Percentiles rank a stretch among this genome's conserved stretches.
phyloP scores from a whole-genome alignment of 2,113 vertebrate genomes.

The Dolichallabes microphthalmus region DNA sequence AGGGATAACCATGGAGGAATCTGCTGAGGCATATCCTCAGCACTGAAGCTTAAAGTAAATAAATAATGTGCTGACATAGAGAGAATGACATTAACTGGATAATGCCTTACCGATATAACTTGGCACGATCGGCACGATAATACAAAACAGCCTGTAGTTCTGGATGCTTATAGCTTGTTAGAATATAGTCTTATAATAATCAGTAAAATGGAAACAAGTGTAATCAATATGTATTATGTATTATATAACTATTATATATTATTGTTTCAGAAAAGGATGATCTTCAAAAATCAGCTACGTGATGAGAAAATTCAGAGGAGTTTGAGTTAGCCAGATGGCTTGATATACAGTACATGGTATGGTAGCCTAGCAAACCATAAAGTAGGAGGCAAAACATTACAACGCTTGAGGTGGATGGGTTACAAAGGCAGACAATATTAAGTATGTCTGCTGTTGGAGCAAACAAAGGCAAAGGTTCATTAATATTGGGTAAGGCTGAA shows the following conservation, averaged over 20 bases:
- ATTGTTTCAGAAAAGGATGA: background rate
- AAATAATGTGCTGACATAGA: constrained; percentile 24
- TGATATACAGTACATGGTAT: no score
- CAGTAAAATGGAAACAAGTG: no score
- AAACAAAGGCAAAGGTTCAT: background rate
- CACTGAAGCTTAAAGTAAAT: constrained; percentile 19
- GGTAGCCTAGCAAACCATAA: background rate
- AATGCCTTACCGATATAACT: background rate
- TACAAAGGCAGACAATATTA: background rate
- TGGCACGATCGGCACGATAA: background rate
- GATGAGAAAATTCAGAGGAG: background rate
- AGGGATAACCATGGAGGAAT: background rate
- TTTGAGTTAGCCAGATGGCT: background rate
- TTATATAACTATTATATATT: no score
- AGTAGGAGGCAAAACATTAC: background rate
- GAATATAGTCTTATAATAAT: no score
- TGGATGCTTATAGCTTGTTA: background rate
- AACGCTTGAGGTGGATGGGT: background rate
- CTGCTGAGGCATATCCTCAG: background rate
- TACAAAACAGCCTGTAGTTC: background rate
- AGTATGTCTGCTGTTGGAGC: background rate
- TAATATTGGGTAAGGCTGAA: background rate
- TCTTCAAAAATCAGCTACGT: background rate
- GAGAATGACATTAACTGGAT: background rate
- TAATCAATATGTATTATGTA: no score